These are phyloP conservation scores for Acromyrmex echinatior DNA, from an alignment of 1,140 invertebrate species.

Conservation along the genomic window DNA sequence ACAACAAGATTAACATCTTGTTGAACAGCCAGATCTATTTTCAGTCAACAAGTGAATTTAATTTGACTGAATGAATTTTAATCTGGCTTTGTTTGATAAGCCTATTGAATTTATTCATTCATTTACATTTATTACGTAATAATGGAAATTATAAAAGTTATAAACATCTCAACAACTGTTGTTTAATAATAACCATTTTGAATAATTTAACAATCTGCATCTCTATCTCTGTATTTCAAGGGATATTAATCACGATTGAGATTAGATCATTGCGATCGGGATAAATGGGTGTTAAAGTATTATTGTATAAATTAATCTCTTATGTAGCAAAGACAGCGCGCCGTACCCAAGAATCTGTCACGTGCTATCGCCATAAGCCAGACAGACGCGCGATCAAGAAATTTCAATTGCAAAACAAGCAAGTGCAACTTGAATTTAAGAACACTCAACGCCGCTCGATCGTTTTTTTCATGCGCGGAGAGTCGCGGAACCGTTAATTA, in stretches of 20 bases:
- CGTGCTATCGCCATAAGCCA: constrained; percentile 7
- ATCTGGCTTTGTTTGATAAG: background rate
- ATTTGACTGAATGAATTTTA: background rate
- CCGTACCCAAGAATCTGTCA: background rate
- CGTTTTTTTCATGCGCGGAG: constrained; percentile 14
- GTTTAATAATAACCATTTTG: background rate
- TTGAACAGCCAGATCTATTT: constrained; percentile 4
- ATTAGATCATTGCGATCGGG: background rate
- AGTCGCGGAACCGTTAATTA: constrained; percentile 40
- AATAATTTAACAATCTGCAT: background rate
- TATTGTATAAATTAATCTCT: constrained; percentile 19
- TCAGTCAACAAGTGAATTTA: background rate
- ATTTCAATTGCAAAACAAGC: constrained; percentile 38
- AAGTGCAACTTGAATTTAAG: constrained; percentile 35
- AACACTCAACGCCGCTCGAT: constrained; percentile 9
- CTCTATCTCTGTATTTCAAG: background rate
- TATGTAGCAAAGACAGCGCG: background rate
- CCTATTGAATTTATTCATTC: background rate
- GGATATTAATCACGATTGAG: background rate
- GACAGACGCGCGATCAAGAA: background rate
- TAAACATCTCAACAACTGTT: background rate
- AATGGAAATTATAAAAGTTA: background rate
- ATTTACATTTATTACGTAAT: background rate
- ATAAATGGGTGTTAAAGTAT: background rate
- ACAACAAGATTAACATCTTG: background rate